A percentile compares a stretch with the other conserved stretches of the same genome.
Evolutionary conservation across 2,113 vertebrate genomes (phyloP).

Genomic region (Erpornis zantholeuca): DNA sequence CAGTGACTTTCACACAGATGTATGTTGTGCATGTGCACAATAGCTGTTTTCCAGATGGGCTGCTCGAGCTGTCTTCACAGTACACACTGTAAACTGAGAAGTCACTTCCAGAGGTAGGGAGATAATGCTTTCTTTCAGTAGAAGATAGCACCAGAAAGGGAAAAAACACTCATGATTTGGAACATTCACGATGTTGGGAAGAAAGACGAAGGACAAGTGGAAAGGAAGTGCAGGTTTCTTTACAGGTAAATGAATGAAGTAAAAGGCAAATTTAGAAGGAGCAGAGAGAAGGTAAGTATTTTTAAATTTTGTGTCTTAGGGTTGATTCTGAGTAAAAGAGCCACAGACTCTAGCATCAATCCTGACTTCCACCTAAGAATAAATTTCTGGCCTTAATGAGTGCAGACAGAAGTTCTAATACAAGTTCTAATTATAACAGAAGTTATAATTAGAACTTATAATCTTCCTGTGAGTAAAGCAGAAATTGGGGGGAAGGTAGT

Average conservation of each 20-base stretch:
- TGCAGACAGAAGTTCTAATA: background rate
- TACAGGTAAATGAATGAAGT: background rate
- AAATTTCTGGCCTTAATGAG: background rate
- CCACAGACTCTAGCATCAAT: background rate
- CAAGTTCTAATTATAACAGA: too few relatives aligned
- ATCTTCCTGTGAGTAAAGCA: background rate
- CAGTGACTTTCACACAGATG: accelerated
- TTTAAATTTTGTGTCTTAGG: background rate
- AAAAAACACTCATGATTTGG: background rate
- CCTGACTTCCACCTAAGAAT: background rate
- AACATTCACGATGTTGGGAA: background rate
- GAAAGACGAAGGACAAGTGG: background rate
- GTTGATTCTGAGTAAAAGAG: background rate
- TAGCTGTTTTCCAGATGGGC: background rate
- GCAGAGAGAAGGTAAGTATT: background rate
- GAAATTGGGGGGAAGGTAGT: background rate
- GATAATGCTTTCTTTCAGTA: background rate
- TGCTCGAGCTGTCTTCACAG: background rate
- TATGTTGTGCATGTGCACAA: accelerated
- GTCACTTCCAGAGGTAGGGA: background rate
- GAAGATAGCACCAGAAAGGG: background rate
- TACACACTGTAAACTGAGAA: background rate
- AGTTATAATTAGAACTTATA: background rate
- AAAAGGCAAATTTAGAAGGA: background rate
- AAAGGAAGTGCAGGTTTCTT: background rate